A percentile compares a stretch with the other conserved stretches of the same genome.
phyloP scores from a whole-genome alignment of 37 sponge, comb jelly and placozoan genomes.

The Tethya wilhelma region DNA sequence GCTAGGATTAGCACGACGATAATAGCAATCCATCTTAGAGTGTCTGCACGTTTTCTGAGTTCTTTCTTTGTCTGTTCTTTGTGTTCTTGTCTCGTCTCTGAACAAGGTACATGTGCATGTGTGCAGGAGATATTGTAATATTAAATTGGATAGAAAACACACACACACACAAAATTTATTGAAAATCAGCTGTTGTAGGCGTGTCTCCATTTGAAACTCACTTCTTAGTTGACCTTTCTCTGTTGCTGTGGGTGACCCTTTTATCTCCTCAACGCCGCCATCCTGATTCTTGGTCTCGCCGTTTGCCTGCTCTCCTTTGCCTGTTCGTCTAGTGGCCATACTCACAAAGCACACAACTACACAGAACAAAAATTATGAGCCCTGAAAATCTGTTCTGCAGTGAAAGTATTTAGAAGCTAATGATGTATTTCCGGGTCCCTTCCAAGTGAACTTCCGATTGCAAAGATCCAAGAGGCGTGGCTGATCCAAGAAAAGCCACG shows the following conservation, averaged over 20 bases:
- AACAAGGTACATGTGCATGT: not conserved
- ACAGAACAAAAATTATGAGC: too few species aligned
- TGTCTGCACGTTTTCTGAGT: not conserved
- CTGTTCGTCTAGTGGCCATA: constrained; percentile 21
- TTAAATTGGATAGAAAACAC: not conserved
- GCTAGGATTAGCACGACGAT: constrained; percentile 11
- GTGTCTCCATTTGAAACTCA: not conserved
- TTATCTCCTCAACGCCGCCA: not conserved
- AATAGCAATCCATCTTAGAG: constrained; percentile 13
- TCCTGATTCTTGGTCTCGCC: too few species aligned
- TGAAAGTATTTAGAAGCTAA: too few species aligned
- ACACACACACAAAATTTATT: too few species aligned
- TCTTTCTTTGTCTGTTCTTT: constrained; percentile 2
- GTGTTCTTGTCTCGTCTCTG: not conserved
- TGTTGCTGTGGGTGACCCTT: not conserved
- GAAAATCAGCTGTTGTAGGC: not conserved
- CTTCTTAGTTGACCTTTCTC: not conserved
- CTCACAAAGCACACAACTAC: too few species aligned
- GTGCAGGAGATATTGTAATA: not conserved
- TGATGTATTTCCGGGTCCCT: too few species aligned
- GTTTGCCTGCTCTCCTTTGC: constrained; percentile 1
- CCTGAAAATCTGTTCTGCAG: too few species aligned
- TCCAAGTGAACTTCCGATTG: too few species aligned
- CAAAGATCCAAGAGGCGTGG: too few species aligned
- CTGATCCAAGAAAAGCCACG: too few species aligned